Base-by-base conservation (phyloP, 2,888 invertebrate genomes). In the Tetropium fuscum region DNA sequence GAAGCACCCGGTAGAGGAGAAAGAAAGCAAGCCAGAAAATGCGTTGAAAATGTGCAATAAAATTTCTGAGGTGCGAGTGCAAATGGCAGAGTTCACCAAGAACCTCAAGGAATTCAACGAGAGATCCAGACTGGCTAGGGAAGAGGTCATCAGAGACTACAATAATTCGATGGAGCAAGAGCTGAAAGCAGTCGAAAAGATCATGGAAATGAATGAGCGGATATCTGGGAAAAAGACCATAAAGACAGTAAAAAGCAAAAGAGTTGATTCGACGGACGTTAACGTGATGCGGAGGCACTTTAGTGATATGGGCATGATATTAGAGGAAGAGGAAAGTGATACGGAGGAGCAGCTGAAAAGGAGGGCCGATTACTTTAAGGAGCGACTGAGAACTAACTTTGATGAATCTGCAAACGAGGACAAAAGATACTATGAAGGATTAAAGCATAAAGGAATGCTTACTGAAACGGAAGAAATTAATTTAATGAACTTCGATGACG, bases 111-210 rank as follows among this genome's bases (percentile, higher is more conserved):
- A 69, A 41, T 75, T 73, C 61, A 63, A 66, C 3, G 63, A 72
- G 19, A 55, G 53, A 49, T 64, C 65, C 13, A 58, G 72, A 49
- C 20, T 58, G 44, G 62, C 63, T 11, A 58, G 59, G 25, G 68
- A 68, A 27, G 64, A 62, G 18, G 48, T 78, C 18, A 68, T 79
- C 16, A 68, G 74, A 11, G 72, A 75, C 10, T 80, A 77, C 57
- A 74, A 75, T 44, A 69, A 70, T 8, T 70, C 74, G 5, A 66
- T 78, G 49, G 69, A 72, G 44, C 66, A 69, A 51, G 74, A 75
- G 58, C 54, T 70, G 15, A 56, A 64, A 47, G 60, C 71, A 15
- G 60, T 71, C 1, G 61, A 71, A 6, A 68, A 70, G 34, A 53
- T 70, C n/a, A 67, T 68, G 58, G 30, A 53, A 13, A 44, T 48